phyloP scores from a whole-genome alignment of 2,888 invertebrate species.

The Drosophila setosimentum region DNA sequence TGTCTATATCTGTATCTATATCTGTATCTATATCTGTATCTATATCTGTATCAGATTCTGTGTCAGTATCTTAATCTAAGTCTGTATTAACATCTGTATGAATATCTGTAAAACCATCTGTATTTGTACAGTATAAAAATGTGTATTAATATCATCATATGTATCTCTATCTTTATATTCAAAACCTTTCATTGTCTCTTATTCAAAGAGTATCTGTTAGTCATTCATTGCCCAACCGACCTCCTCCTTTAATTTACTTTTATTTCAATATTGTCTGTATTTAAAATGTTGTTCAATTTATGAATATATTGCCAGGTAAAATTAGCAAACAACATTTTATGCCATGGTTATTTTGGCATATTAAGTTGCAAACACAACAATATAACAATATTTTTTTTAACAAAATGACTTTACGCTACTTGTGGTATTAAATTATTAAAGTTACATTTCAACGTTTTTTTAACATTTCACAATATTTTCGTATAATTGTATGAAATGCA shows the following conservation, averaged over 20 bases:
- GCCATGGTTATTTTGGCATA: conserved; percentile 38
- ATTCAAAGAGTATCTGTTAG: background rate
- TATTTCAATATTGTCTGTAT: conserved; percentile 5
- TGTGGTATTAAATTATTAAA: background rate
- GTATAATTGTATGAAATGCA: background rate
- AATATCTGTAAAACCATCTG: background rate
- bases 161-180: background rate
- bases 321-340: conserved; percentile 40
- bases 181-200: background rate
- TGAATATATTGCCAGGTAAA: conserved; percentile 12
- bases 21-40: background rate
- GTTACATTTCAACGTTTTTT: background rate
- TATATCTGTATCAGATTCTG: background rate
- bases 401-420: background rate
- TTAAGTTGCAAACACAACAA: conserved; percentile 14
- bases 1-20: background rate
- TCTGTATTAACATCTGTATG: background rate
- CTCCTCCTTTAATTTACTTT: background rate
- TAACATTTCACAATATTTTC: background rate
- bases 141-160: background rate
- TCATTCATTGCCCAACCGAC: too few species aligned
- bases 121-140: background rate
- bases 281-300: conserved; percentile 19
- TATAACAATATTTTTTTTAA: background rate
- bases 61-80: background rate